Evolutionary conservation across 2,113 vertebrate genomes (phyloP).

Genomic region (Cyprinodon tularosa): DNA sequence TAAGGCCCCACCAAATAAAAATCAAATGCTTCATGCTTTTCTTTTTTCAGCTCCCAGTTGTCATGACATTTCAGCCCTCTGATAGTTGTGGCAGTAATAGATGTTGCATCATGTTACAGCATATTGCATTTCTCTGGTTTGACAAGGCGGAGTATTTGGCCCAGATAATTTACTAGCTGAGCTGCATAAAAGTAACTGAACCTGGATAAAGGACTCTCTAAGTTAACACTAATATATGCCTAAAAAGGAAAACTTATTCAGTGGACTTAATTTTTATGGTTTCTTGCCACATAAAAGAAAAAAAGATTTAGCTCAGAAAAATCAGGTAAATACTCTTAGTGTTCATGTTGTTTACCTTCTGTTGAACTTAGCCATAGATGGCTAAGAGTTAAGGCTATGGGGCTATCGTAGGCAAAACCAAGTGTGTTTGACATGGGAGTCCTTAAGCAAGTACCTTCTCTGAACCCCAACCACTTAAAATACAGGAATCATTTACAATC

Average conservation of each 20-base stretch:
- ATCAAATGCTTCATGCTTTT: conserved; percentile 18
- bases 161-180: conserved; percentile 29
- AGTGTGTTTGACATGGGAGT: too few species aligned
- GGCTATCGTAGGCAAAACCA: background rate
- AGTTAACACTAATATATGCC: background rate
- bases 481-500: background rate
- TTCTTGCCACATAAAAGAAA: background rate
- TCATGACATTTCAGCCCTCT: conserved; percentile 40
- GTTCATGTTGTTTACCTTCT: background rate
- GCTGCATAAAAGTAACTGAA: conserved; percentile 13
- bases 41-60: conserved; percentile 33
- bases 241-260: background rate
- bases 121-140: conserved; percentile 39
- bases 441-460: too few species aligned
- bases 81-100: conserved; percentile 24
- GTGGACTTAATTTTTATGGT: background rate
- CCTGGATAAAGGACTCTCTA: background rate
- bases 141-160: conserved; percentile 29
- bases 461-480: background rate
- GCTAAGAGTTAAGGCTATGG: background rate
- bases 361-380: background rate
- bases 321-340: background rate
- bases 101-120: conserved; percentile 56
- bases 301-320: background rate
- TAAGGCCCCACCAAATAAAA: conserved; percentile 37